A percentile compares a stretch with the other conserved stretches of the same genome.
phyloP scores from a whole-genome alignment of 2,888 invertebrate genomes.

The Netelia fuscicornis region DNA sequence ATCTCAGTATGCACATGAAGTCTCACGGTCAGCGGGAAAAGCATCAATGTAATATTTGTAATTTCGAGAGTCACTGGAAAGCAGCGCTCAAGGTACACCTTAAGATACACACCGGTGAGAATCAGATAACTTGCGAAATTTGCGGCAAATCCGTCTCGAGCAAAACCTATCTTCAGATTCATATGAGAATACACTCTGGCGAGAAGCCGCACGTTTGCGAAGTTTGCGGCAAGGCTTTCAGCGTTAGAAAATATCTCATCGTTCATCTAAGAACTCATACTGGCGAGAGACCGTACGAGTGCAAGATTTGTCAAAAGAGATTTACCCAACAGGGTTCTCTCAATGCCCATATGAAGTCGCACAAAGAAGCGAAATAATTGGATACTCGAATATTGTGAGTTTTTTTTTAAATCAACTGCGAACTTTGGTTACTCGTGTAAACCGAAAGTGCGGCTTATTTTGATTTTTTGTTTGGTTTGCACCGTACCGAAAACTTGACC shows the following conservation, averaged over 20 bases:
- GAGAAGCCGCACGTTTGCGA: conserved; percentile 80
- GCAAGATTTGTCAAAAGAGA: conserved; percentile 81
- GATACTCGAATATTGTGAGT: conserved; percentile 86
- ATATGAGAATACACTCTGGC: conserved; percentile 80
- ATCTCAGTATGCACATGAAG: conserved; percentile 86
- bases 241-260: conserved; percentile 78
- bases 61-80: conserved; percentile 85
- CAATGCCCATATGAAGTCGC: conserved; percentile 80
- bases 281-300: conserved; percentile 81
- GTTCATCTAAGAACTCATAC: conserved; percentile 82
- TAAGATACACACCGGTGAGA: conserved; percentile 84
- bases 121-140: conserved; percentile 82
- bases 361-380: conserved; percentile 72
- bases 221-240: conserved; percentile 79
- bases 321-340: conserved; percentile 83
- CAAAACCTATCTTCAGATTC: conserved; percentile 78
- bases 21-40: conserved; percentile 82
- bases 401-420: background rate
- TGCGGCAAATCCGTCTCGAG: conserved; percentile 84
- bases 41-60: conserved; percentile 82
- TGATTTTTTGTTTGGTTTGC: too few relatives aligned
- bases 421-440: too few relatives aligned
- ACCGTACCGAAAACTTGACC: too few relatives aligned
- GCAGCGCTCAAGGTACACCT: conserved; percentile 85
- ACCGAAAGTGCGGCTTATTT: too few relatives aligned